Evolutionary conservation across 2,888 invertebrate genomes (phyloP).

Genomic region (Pogonocherus hispidulus): DNA sequence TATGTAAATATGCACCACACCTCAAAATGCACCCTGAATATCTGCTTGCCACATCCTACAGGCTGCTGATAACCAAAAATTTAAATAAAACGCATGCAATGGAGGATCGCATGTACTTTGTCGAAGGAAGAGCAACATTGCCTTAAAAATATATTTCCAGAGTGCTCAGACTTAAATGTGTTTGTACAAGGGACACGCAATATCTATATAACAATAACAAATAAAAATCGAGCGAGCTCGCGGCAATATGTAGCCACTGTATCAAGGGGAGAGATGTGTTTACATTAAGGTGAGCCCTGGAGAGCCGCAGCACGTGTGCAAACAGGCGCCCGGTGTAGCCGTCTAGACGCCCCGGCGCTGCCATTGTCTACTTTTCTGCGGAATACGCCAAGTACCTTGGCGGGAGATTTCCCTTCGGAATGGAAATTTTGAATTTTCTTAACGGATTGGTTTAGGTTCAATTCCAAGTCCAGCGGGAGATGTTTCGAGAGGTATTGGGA

Average conservation of each 20-base stretch:
- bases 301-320: slow-evolving; percentile 53
- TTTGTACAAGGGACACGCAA: slow-evolving; percentile 7
- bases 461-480: neutral
- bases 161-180: neutral
- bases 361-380: slow-evolving; percentile 44
- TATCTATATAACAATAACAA: slow-evolving; percentile 3
- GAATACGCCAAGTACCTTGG: slow-evolving; percentile 26
- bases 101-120: too few relatives aligned
- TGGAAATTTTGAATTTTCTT: slow-evolving; percentile 10
- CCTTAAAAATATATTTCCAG: neutral
- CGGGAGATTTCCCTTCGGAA: slow-evolving; percentile 33
- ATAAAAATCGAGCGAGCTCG: slow-evolving; percentile 1
- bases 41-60: too few relatives aligned
- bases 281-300: slow-evolving; percentile 48
- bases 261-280: slow-evolving; percentile 37
- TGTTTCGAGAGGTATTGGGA: too few relatives aligned
- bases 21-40: too few relatives aligned
- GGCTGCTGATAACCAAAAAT: too few relatives aligned
- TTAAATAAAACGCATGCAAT: too few relatives aligned
- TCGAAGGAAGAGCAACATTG: too few relatives aligned
- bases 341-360: slow-evolving; percentile 59
- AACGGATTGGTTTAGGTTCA: neutral
- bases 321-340: slow-evolving; percentile 58
- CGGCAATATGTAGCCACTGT: slow-evolving; percentile 4
- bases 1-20: too few relatives aligned